phyloP scores from a whole-genome alignment of 1,140 invertebrate genomes.

The Drosophila murphyi region DNA sequence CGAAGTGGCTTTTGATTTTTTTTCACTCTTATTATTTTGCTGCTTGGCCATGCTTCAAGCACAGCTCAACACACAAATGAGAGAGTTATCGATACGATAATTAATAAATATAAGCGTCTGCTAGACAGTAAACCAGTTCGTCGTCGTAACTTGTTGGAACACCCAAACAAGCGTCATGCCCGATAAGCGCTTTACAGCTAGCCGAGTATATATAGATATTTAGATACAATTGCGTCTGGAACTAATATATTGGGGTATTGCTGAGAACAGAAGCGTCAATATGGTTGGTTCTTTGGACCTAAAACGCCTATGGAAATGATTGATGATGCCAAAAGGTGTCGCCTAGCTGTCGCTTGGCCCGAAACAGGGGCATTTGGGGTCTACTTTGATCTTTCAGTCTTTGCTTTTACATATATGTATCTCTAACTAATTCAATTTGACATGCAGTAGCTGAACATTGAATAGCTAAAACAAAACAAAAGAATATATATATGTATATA shows the following conservation, averaged over 20 bases:
- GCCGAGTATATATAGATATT: conserved; percentile 23
- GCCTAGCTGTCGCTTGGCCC: conserved; percentile 20
- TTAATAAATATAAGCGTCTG: conserved; percentile 71
- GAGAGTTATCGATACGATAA: conserved; percentile 77
- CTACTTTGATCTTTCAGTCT: conserved; percentile 45
- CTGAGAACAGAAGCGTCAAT: conserved; percentile 62
- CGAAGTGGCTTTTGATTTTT: conserved; percentile 39
- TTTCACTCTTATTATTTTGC: conserved; percentile 32
- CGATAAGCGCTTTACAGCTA: conserved; percentile 71
- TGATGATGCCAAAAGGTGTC: conserved; percentile 70
- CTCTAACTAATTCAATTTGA: background rate
- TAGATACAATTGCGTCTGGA: background rate
- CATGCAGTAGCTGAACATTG: background rate
- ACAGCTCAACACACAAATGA: conserved; percentile 30
- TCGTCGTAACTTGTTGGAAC: conserved; percentile 60
- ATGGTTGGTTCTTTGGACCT: conserved; percentile 27
- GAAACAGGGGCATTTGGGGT: background rate
- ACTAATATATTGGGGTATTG: background rate
- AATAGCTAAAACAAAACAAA: conserved; percentile 13
- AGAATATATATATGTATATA: background rate
- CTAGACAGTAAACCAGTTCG: conserved; percentile 65
- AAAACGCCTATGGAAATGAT: conserved; percentile 45
- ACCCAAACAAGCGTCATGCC: conserved; percentile 66
- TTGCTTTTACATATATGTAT: background rate
- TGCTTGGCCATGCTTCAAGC: conserved; percentile 18